Evolutionary conservation across 2,888 invertebrate genomes (phyloP), one percentile per base, ranked within the genome.

Genomic region (Embidobia sp.): DNA sequence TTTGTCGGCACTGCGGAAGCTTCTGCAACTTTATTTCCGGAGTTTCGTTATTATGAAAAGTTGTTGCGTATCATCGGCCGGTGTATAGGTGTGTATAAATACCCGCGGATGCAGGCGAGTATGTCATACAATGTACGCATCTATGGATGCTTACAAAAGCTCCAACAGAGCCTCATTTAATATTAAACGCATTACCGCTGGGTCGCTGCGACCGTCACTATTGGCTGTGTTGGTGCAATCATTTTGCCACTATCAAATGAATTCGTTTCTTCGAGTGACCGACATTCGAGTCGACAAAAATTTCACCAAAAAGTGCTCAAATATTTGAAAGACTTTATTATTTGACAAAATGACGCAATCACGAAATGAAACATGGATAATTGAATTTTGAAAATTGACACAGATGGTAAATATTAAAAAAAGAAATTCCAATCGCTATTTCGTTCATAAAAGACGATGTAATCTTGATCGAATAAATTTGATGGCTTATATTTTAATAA

Each of bases 141-240:
- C 44, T 53, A 53, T 55, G 67, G 53, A 13, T 33, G 27, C 53
- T 48, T 66, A 63, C 61, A 63, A 63, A 67, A 67, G 63, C 67
- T 49, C 29, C 53, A 29, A 51, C 57, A 53, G 75, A 81, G 81
- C 78, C 76, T 81, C 82, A 81, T 81, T 85, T 82, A 84, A 84
- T 85, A 85, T 85, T 84, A 84, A 83, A 85, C 81, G 78, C 81
- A 53, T 53, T 63, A 35, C 35, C 22, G 49, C 49, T 26, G 44
- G 49, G 64, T 29, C 57, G 66, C 72, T 75, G 66, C 64, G 70
- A 63, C 78, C 72, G 77, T 75, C 49, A 67, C 74, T 73, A 53
- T 80, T 81, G 79, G 76, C 77, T 80, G 79, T 85, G 82, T 83
- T 85, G 82, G 81, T 83, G 69, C 83, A 82, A 84, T 82, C 82